Evolutionary conservation across 2,888 invertebrate genomes (phyloP), one percentile per base, ranked within the genome.

Genomic region (Rhamnusium bicolor): DNA sequence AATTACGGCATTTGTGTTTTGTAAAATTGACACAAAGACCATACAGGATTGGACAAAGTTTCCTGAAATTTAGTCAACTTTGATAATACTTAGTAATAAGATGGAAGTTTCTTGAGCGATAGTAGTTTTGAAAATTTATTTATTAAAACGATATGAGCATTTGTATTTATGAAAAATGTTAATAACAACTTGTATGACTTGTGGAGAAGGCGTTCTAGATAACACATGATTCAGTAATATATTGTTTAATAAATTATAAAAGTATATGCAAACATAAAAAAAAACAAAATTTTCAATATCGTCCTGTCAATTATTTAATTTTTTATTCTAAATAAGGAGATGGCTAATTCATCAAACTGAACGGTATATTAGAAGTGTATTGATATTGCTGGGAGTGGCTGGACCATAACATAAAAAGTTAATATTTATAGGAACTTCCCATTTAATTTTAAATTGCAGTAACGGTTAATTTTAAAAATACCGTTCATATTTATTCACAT

Each of bases 341-440:
- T 24, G 5, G 40, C n/a, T 51, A 19, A 18, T 51, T 51, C 18
- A 51, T 51, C 51, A 51, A 8, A 19, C 10, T 0, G 12, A 61
- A 61, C 61, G 61, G 61, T 61, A 61, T 8, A 61, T 61, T 61
- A 19, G 8, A 40, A 14, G n/a, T 54, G 12, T 29, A 58, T 5
- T 29, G 27, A 60, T 60, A 16, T 60, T 32, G 2, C 8, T 14
- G 58, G 32, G 58, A 10, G 7, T 8, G 58, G 58, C 18, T 18
- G 14, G 32, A 18, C 10, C 12, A 51, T 51, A 51, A 51, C 18
- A 16, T 56, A 24, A 24, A 56, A 56, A 16, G 14, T 27, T 14
- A 6, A 56, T 56, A 24, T 56, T 56, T 24, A 29, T 16, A 14
- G 14, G 24, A 56, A 56, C 14, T n/a, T 29, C 27, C 27, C 32